A percentile compares a stretch with the other conserved stretches of the same genome.
These are phyloP conservation scores for Neofelis nebulosa DNA, from an alignment of 2,113 vertebrate genomes.

Conservation along the genomic window DNA sequence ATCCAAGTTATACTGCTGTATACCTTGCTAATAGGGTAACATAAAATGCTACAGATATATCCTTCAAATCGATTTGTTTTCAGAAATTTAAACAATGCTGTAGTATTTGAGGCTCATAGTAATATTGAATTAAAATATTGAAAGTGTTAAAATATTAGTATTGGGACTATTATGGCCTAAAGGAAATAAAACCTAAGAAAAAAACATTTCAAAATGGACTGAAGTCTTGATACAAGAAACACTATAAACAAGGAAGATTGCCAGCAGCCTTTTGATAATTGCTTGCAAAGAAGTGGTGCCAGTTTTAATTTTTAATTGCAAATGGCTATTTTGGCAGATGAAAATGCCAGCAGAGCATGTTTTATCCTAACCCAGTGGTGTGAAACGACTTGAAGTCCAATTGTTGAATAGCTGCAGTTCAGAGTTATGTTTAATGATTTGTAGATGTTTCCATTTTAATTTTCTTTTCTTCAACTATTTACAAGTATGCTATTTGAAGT, in stretches of 20 bases:
- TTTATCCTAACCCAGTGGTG: slow-evolving; percentile 72
- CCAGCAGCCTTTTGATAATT: slow-evolving; percentile 87
- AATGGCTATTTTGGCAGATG: slow-evolving; percentile 87
- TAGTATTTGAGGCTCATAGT: neutral
- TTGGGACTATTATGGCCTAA: slow-evolving; percentile 48
- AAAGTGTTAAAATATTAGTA: slow-evolving; percentile 47
- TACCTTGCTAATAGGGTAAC: neutral
- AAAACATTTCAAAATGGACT: slow-evolving; percentile 76
- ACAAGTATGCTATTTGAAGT: slow-evolving; percentile 14
- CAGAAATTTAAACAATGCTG: neutral
- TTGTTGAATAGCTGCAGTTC: slow-evolving; percentile 50
- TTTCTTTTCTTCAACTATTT: slow-evolving; percentile 48
- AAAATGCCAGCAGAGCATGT: slow-evolving; percentile 79
- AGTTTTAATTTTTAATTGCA: slow-evolving; percentile 88
- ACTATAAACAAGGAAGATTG: slow-evolving; percentile 83
- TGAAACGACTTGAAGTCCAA: slow-evolving; percentile 72
- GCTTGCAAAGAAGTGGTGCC: slow-evolving; percentile 81
- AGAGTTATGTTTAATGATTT: slow-evolving; percentile 58
- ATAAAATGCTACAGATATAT: neutral
- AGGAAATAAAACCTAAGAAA: slow-evolving; percentile 73
- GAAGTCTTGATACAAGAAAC: slow-evolving; percentile 82
- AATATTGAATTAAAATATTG: neutral
- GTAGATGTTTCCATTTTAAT: slow-evolving; percentile 23
- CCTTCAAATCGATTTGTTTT: neutral
- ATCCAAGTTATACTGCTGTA: neutral